These are phyloP conservation scores for Lycophotia porphyrea DNA, from an alignment of 2,888 invertebrate species.

Conservation along the genomic window DNA sequence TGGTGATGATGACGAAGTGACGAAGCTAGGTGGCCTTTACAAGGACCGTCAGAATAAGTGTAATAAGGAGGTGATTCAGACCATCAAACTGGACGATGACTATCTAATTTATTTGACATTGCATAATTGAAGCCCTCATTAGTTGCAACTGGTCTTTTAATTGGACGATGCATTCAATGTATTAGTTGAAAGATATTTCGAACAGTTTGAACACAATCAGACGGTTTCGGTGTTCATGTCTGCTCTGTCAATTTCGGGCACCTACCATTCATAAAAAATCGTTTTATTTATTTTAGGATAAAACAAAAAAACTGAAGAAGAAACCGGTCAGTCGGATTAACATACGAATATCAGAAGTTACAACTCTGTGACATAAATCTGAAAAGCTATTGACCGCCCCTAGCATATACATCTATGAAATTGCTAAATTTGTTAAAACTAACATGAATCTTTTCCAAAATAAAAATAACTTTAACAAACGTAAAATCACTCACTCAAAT, in stretches of 20 bases:
- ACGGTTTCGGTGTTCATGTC: not conserved
- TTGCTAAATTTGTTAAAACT: too few relatives aligned
- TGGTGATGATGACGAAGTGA: too few relatives aligned
- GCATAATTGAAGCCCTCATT: conserved; percentile 13
- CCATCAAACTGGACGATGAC: not conserved
- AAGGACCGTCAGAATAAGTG: not conserved
- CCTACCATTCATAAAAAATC: not conserved
- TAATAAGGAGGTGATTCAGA: not conserved
- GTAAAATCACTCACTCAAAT: too few relatives aligned
- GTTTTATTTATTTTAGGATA: not conserved
- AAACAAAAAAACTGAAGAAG: not conserved
- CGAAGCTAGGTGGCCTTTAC: not conserved
- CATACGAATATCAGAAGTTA: not conserved
- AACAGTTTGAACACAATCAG: not conserved
- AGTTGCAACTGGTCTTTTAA: not conserved
- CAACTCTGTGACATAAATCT: too few relatives aligned
- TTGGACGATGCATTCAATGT: not conserved
- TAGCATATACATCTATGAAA: too few relatives aligned
- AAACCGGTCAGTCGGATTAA: not conserved
- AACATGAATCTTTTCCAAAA: too few relatives aligned
- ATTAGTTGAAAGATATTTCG: not conserved
- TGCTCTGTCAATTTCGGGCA: not conserved
- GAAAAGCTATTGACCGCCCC: too few relatives aligned
- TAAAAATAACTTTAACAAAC: too few relatives aligned
- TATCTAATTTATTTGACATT: not conserved